Evolutionary conservation across 1,140 invertebrate genomes (phyloP), one percentile per base, ranked within the genome.

Genomic region (Pachyrhynchus sulphureomaculatus): DNA sequence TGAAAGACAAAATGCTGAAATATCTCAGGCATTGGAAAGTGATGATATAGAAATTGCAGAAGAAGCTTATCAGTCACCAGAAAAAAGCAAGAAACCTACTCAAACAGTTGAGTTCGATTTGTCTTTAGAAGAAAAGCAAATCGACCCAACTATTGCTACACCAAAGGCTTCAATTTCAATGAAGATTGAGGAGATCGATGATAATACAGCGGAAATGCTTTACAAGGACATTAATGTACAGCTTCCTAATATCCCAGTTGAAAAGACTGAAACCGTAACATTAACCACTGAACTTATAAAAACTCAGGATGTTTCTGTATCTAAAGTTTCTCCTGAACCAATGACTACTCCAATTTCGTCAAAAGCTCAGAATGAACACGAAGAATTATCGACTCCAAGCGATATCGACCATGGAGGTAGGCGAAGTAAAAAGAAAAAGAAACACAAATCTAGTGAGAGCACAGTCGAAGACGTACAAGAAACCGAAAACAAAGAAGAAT

Each of bases 381-480:
- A 72, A 17, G 71, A 73, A 51, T 52, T 59, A 2, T 67, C 75
- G 15, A 77, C 77, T 29, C 76, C 73, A 44, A 79, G 75, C 58
- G 78, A 79, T 48, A 69, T 76, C 8, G 79, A 80, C 29, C 60
- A 74, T 60, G 68, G 71, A 55, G 59, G 76, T 55, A 73, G 78
- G 61, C 76, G 72, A 49, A 80, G 73, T 70, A 76, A 75, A 60
- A 79, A 79, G 73, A 80, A 80, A 74, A 81, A 81, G 75, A 80
- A 79, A 75, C 74, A 75, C 36, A 68, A 74, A 37, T 52, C 54
- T 15, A 56, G 62, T 26, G 52, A 55, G 34, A 45, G 32, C 57
- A 37, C 59, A 36, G 42, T 37, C 29, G 64, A 68, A 63, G 64
- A 60, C 33, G 24, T 17, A 44, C 34, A 20, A 10, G 34, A 60